These are phyloP conservation scores for Accipiter virgatus DNA, from an alignment of 2,113 vertebrate genomes.

Conservation along the genomic window DNA sequence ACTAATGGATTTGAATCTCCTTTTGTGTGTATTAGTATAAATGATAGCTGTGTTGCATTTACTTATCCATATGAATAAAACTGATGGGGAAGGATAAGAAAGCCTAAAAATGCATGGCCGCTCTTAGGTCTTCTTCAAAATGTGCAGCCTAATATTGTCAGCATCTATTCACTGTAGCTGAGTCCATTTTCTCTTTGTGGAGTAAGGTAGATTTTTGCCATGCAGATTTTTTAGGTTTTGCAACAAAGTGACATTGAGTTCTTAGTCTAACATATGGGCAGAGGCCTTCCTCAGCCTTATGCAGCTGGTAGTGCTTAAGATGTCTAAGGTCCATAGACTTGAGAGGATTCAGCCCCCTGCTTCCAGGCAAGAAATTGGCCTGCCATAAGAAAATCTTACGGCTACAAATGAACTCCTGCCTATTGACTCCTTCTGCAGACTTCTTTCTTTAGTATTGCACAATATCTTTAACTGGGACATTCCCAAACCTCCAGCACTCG, in stretches of 20 bases:
- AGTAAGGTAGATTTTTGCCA: neutral
- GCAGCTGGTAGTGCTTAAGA: accelerated
- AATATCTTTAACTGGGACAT: neutral
- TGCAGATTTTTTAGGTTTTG: neutral
- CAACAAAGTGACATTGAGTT: neutral
- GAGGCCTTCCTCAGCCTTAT: neutral
- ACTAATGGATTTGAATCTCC: neutral
- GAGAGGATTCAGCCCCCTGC: neutral
- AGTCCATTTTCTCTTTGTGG: neutral
- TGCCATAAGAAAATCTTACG: neutral
- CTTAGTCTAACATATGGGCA: neutral
- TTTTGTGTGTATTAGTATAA: neutral
- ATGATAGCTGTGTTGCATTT: neutral
- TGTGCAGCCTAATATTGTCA: neutral
- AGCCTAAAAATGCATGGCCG: neutral
- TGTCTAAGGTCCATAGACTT: neutral
- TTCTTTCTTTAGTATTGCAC: neutral
- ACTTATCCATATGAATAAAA: neutral
- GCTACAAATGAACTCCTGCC: neutral
- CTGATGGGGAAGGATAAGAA: neutral
- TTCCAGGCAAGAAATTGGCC: neutral
- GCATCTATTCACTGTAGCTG: neutral
- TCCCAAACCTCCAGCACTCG: neutral
- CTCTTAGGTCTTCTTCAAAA: neutral
- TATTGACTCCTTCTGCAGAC: neutral